These are phyloP conservation scores for Bergia sp. DNA, from an alignment of 92 coral and sea anemone species.

Conservation along the genomic window DNA sequence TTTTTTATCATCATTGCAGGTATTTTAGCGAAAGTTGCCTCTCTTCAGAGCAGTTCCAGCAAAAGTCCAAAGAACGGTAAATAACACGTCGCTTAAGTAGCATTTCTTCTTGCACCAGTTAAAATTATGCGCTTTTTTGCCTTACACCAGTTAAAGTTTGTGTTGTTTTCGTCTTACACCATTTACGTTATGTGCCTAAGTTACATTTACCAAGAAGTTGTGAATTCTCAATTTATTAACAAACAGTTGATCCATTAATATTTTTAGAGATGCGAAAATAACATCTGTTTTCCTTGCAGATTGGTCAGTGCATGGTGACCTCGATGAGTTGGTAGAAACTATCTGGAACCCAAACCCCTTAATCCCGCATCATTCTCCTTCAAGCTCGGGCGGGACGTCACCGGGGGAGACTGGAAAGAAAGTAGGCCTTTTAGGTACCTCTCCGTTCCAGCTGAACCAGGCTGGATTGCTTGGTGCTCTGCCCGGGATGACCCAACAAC, in stretches of 20 bases:
- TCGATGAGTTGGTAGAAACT: slow-evolving; percentile 32
- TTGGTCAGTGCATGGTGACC: slow-evolving; percentile 43
- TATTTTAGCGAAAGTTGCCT: slow-evolving; percentile 93
- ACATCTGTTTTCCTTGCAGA: slow-evolving; percentile 12
- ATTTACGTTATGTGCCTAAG: neutral
- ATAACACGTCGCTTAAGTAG: neutral
- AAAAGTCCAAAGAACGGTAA: slow-evolving; percentile 76
- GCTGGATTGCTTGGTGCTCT: slow-evolving; percentile 84
- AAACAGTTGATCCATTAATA: neutral
- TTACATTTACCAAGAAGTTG: neutral
- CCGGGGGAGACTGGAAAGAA: slow-evolving; percentile 70
- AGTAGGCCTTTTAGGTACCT: slow-evolving; percentile 80
- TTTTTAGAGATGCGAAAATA: neutral
- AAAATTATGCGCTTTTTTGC: neutral
- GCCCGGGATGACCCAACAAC: slow-evolving; percentile 79
- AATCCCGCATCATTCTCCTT: slow-evolving; percentile 46
- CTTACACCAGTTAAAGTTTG: neutral
- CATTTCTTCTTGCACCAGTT: neutral
- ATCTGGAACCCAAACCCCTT: slow-evolving; percentile 45
- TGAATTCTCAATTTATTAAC: neutral
- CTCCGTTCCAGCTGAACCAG: slow-evolving; percentile 84
- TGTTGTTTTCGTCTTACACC: no score
- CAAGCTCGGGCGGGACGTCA: slow-evolving; percentile 41
- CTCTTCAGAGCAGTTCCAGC: slow-evolving; percentile 76
- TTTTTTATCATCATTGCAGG: slow-evolving; percentile 57